phyloP scores from a whole-genome alignment of 2,113 vertebrate genomes.

The Lasiurus borealis region DNA sequence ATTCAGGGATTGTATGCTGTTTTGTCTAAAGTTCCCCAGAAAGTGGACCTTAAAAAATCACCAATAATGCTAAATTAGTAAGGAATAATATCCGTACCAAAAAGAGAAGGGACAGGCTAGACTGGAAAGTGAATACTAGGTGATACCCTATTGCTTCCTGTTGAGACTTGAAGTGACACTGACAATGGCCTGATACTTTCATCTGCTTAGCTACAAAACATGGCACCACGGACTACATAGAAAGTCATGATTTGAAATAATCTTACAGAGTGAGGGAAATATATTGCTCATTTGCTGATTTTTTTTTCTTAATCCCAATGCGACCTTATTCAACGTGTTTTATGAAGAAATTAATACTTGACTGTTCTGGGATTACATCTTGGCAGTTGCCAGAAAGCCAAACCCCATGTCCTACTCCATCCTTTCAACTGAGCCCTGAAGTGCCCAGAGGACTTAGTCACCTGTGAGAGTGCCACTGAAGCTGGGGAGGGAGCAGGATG shows the following conservation, averaged over 20 bases:
- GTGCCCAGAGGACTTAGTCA: fast-evolving
- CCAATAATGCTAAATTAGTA: neutral
- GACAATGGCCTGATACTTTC: neutral
- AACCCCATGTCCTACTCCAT: neutral
- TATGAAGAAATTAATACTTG: neutral
- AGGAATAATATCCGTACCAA: neutral
- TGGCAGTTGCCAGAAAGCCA: neutral
- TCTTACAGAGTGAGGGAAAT: neutral
- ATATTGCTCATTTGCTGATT: neutral
- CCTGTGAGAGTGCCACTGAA: neutral
- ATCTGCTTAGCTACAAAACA: neutral
- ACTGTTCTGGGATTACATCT: neutral
- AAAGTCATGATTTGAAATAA: neutral
- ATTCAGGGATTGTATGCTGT: neutral
- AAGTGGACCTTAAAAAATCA: neutral
- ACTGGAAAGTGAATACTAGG: neutral
- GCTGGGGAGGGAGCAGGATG: neutral
- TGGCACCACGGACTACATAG: fast-evolving
- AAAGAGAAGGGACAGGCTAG: neutral
- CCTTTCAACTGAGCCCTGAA: neutral
- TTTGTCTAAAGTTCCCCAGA: neutral
- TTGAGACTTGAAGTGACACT: neutral
- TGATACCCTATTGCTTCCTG: neutral
- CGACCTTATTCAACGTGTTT: neutral
- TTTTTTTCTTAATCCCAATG: neutral